phyloP scores from a whole-genome alignment of 92 coral and sea anemone genomes.

The Parazoanthus swiftii region DNA sequence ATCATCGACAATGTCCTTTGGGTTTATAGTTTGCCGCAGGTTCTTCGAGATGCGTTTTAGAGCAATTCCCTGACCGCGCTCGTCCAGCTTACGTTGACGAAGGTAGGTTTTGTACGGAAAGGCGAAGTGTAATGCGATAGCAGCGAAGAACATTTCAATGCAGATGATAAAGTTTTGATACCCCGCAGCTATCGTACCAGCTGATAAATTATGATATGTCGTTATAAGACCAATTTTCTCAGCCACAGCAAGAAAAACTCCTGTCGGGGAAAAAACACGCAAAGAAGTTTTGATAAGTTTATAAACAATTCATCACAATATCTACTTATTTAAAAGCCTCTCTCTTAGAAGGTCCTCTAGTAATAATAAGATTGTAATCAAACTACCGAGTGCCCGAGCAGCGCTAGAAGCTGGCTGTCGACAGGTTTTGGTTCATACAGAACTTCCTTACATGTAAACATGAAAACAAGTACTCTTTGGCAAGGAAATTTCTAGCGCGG shows the following conservation, averaged over 20 bases:
- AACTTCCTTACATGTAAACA: too few species aligned
- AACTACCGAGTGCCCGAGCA: too few species aligned
- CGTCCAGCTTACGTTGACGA: conserved; percentile 83
- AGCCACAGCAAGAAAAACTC: conserved; percentile 86
- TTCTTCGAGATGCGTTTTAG: conserved; percentile 92
- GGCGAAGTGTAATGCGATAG: conserved; percentile 89
- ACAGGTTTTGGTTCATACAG: too few species aligned
- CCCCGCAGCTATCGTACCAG: conserved; percentile 97
- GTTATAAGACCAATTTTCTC: conserved; percentile 90
- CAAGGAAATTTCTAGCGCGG: too few species aligned
- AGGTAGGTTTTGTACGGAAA: conserved; percentile 92
- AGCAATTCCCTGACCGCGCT: conserved; percentile 95
- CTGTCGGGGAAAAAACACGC: conserved; percentile 29
- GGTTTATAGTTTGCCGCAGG: conserved; percentile 90
- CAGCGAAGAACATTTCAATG: conserved; percentile 98
- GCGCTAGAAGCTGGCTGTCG: too few species aligned
- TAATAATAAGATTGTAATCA: too few species aligned
- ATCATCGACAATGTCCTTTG: conserved; percentile 95
- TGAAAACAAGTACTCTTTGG: too few species aligned
- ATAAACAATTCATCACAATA: neutral
- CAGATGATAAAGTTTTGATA: conserved; percentile 96
- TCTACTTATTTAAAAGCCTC: too few species aligned
- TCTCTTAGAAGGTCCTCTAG: too few species aligned
- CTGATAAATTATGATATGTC: conserved; percentile 85
- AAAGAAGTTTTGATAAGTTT: too few species aligned